Evolutionary conservation across 2,888 invertebrate genomes (phyloP), one percentile per base, ranked within the genome.

Genomic region (Seladonia tumulorum): DNA sequence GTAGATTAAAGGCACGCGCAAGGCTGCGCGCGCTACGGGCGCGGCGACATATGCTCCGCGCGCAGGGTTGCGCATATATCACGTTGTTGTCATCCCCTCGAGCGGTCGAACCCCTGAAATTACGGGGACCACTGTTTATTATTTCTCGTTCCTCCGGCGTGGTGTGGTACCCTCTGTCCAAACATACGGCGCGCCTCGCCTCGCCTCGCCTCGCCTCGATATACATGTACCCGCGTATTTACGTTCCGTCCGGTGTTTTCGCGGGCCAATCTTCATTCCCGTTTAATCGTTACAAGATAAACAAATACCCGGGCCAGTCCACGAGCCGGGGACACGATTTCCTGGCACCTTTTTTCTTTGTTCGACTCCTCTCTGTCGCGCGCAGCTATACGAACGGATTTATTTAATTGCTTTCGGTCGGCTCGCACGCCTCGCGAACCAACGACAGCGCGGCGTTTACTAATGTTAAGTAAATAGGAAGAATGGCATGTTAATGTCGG

Each of bases 51-150:
- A 92, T 91, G 91, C 88, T 81, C 53, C 71, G 39, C 49, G 45
- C 16, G 35, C 76, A 45, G 79, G 79, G 79, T 71, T 73, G 72
- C 76, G 89, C 89, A 91, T 93, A 93, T 91, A 93, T 93, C 92
- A 93, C 91, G 87, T 79, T 85, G 87, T 85, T 87, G 91, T 91
- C 92, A 92, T 91, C 93, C 92, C 92, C 90, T 88, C 90, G 90
- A 87, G 85, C 86, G 72, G 85, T 79, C 88, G 82, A 88, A 89
- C 91, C 93, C 92, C 92, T 90, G 81, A 92, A 94, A 93, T 93
- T 93, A 93, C 90, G 89, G 86, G 90, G 88, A 89, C 90, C 90
- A 88, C 91, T 93, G 92, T 94, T 93, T 94, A 93, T 94, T 93
- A 92, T 92, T 91, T 92, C 90, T 92, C 89, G 88, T 86, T 89